Percentiles rank a stretch among this genome's conserved stretches.
phyloP scores from a whole-genome alignment of 1,140 invertebrate species.

The Anoplolepis gracilipes region DNA sequence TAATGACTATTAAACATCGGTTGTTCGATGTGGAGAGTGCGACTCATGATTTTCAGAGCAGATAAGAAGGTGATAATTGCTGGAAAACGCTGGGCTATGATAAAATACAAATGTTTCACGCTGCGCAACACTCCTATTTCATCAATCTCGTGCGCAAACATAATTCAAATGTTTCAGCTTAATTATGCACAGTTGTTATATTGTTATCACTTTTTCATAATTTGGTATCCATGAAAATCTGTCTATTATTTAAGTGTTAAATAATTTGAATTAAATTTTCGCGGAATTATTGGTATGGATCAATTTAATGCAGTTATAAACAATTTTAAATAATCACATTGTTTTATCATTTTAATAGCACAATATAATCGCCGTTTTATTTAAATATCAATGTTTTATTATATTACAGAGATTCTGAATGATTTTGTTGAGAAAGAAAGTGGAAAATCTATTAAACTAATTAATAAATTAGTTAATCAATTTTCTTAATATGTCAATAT shows the following conservation, averaged over 20 bases:
- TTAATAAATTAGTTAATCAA: background rate
- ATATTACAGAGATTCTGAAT: background rate
- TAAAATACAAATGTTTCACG: conserved; percentile 10
- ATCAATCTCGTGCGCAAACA: conserved; percentile 32
- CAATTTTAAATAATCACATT: too few relatives aligned
- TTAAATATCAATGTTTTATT: background rate
- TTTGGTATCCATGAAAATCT: background rate
- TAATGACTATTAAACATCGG: conserved; percentile 30
- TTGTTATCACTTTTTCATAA: background rate
- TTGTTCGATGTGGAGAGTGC: background rate
- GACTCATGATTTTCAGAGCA: conserved; percentile 53
- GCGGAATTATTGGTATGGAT: background rate
- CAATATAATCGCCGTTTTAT: background rate
- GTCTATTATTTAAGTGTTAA: background rate
- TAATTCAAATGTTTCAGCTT: background rate
- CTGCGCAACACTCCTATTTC: background rate
- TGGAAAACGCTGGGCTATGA: background rate
- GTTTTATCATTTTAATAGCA: background rate
- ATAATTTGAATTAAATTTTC: background rate
- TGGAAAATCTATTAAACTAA: background rate
- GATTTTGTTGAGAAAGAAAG: background rate
- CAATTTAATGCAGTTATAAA: background rate
- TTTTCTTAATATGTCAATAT: background rate
- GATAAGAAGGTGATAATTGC: conserved; percentile 30
- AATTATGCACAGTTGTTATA: conserved; percentile 21